Evolutionary conservation across 2,113 vertebrate genomes (phyloP).

Genomic region (Serinus canaria): DNA sequence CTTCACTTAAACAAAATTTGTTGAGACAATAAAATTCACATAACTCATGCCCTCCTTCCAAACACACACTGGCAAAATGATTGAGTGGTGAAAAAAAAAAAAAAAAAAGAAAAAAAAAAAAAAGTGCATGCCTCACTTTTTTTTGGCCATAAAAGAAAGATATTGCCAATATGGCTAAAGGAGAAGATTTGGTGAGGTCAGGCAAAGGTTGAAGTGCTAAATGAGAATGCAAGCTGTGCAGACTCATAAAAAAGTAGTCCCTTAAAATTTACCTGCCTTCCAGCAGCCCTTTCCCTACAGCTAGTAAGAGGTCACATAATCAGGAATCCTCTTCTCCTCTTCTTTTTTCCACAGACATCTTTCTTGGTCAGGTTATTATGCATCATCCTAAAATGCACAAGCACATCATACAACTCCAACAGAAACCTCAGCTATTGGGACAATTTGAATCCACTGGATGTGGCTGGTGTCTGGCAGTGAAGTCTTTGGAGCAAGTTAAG

Average conservation of each 20-base stretch:
- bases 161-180: neutral
- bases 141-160: neutral
- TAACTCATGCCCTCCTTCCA: neutral
- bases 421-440: neutral
- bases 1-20: neutral
- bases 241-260: neutral
- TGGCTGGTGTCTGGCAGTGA: neutral
- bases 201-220: neutral
- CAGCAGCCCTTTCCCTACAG: neutral
- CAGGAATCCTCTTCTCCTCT: neutral
- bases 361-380: neutral
- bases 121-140: neutral
- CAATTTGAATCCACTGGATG: neutral
- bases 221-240: neutral
- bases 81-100: neutral
- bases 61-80: neutral
- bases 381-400: neutral
- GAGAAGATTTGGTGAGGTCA: neutral
- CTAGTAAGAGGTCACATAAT: neutral
- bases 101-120: neutral
- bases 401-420: neutral
- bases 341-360: neutral
- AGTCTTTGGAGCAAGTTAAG: neutral
- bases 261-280: neutral
- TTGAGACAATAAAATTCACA: neutral